phyloP scores from a whole-genome alignment of 2,888 invertebrate genomes.

The Idaea aversata region DNA sequence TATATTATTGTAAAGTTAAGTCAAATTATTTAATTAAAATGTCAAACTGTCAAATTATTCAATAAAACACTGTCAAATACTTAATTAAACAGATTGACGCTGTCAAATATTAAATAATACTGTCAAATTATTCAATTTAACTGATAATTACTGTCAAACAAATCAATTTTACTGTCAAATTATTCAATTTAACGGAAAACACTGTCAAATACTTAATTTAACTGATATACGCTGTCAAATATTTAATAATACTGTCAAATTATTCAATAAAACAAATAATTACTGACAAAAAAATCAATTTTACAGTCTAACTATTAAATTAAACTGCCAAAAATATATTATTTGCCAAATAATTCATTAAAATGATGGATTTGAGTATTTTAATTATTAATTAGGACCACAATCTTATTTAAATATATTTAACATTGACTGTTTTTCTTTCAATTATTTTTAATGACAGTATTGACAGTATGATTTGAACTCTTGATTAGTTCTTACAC shows the following conservation, averaged over 20 bases:
- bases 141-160: too few relatives aligned
- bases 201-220: background rate
- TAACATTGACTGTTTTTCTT: slow-evolving; percentile 56
- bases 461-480: slow-evolving; percentile 76
- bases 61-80: too few relatives aligned
- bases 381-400: slow-evolving; percentile 24
- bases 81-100: too few relatives aligned
- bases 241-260: background rate
- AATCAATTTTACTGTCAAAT: too few relatives aligned
- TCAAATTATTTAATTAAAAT: too few relatives aligned
- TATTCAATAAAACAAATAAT: background rate
- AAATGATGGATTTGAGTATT: slow-evolving; percentile 6
- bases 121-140: too few relatives aligned
- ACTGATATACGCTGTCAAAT: background rate
- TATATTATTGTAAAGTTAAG: too few relatives aligned
- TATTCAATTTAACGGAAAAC: too few relatives aligned
- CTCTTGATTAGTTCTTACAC: slow-evolving; percentile 61
- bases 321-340: too few relatives aligned
- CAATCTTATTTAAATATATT: slow-evolving; percentile 33
- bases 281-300: slow-evolving; percentile 4
- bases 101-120: too few relatives aligned
- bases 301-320: too few relatives aligned
- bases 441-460: slow-evolving; percentile 49
- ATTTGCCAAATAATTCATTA: background rate
- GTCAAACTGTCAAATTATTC: too few relatives aligned